Evolutionary conservation across 1,140 invertebrate genomes (phyloP).

Genomic region (Galendromus occidentalis): DNA sequence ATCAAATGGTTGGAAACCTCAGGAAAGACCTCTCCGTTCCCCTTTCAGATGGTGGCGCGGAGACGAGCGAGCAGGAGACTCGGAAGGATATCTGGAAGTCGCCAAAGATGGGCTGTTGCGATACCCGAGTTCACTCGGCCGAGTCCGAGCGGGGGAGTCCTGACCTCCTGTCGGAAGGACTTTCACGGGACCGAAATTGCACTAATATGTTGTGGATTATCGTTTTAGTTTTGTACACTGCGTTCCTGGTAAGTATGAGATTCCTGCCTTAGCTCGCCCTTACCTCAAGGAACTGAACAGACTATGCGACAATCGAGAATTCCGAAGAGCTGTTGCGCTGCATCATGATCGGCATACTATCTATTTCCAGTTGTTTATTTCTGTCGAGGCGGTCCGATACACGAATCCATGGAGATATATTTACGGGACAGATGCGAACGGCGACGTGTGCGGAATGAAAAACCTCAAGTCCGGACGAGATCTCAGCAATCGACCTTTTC

Average conservation of each 20-base stretch:
- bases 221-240: not conserved
- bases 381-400: not conserved
- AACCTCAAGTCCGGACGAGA: not conserved
- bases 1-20: too few species aligned
- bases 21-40: too few species aligned
- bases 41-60: too few species aligned
- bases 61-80: too few species aligned
- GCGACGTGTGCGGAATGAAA: slow-evolving; percentile 7
- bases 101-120: not conserved
- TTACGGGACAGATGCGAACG: not conserved
- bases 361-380: not conserved
- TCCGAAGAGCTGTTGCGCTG: too few species aligned
- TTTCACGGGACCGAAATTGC: not conserved
- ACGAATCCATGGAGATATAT: not conserved
- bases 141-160: not conserved
- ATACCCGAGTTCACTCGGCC: slow-evolving; percentile 5
- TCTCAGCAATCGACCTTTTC: not conserved
- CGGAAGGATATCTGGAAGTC: too few species aligned
- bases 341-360: too few species aligned
- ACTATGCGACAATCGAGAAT: too few species aligned
- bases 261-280: too few species aligned
- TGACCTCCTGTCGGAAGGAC: not conserved
- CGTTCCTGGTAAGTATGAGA: not conserved
- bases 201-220: not conserved
- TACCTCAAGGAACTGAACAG: too few species aligned